Base-by-base conservation (phyloP, 2,797 vertebrate species). In the Sphenodon punctatus region DNA sequence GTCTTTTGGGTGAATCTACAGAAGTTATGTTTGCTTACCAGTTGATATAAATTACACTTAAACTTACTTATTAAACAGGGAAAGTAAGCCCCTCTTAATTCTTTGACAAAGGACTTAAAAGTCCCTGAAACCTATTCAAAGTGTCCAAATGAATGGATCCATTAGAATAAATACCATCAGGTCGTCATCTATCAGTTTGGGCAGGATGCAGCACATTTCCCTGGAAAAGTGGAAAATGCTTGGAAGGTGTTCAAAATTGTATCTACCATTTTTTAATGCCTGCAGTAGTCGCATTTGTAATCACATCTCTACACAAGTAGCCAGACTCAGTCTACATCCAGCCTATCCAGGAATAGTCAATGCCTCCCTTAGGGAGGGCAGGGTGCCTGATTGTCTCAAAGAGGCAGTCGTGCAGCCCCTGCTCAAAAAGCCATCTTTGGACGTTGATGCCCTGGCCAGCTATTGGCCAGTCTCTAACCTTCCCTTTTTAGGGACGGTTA, bases 111-210 rank as follows among this genome's bases (percentile, higher is more conserved):
- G 74, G 65, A 81, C 89, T 59, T 82, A 79, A 84, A 75, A 84
- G 22, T 80, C 88, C 87, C 36, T 76, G 63, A 66, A 43, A 82
- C 68, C 90, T 84, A 68, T 88, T 90, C 89, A 91, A 66, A 63
- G 58, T 88, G 71, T 48, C 79, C 85, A 74, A 85, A 84, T 82
- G 85, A 90, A 63, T 3, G 2, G 81, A 87, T 66, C 66, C 87
- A 80, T 85, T 86, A 85, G 45, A 84, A 75, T 90, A 92, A 91
- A 89, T 92, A 82, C 81, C 71, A 91, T 79, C 87, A 88, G 83
- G 78, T n/a, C n/a, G 76, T 36, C 73, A 80, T 43, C 78, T 51
- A 49, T 66, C 42, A 20, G 82, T 80, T 78, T 51, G 68, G 55
- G 65, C 69, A 73, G 48, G 45, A 67, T 30, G 61, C 49, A 77